A percentile compares a stretch with the other conserved stretches of the same genome.
Evolutionary conservation across 2,113 vertebrate species (phyloP).

Genomic region (Terrapene triunguis): DNA sequence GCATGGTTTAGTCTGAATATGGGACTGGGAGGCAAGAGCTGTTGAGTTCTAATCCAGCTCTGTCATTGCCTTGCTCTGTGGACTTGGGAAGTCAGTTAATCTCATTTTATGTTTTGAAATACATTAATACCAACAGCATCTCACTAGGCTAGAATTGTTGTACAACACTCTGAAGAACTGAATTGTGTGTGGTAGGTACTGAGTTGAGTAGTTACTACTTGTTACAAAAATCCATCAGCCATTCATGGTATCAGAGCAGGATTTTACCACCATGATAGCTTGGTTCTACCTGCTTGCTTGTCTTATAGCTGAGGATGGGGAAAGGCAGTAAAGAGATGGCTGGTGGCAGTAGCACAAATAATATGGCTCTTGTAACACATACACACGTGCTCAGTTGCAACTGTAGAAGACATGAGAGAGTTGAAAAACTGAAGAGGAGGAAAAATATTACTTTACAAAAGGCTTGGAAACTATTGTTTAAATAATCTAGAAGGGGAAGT

Average conservation of each 20-base stretch:
- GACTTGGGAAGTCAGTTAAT: fast-evolving
- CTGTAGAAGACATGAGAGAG: not conserved
- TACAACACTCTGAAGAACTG: not conserved
- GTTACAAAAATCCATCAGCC: not conserved
- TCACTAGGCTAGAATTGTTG: not conserved
- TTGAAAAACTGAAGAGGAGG: not conserved
- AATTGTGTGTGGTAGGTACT: not conserved
- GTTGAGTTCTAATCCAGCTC: fast-evolving
- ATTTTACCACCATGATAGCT: not conserved
- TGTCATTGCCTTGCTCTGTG: not conserved
- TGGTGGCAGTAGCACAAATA: not conserved
- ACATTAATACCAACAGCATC: not conserved
- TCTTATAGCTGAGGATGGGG: not conserved
- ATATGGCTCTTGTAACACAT: not conserved
- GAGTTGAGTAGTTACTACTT: fast-evolving
- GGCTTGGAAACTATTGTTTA: not conserved
- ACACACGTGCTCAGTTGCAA: not conserved
- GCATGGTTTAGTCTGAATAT: not conserved
- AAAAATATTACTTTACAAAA: not conserved
- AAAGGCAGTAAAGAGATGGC: not conserved
- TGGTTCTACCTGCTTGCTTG: not conserved
- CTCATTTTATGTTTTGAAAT: not conserved
- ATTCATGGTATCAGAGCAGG: not conserved
- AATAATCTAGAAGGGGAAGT: not conserved
- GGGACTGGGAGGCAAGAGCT: not conserved